Conservation (phyloP, 2,113 vertebrate genomes). For the Pleuronectes platessa region DNA sequence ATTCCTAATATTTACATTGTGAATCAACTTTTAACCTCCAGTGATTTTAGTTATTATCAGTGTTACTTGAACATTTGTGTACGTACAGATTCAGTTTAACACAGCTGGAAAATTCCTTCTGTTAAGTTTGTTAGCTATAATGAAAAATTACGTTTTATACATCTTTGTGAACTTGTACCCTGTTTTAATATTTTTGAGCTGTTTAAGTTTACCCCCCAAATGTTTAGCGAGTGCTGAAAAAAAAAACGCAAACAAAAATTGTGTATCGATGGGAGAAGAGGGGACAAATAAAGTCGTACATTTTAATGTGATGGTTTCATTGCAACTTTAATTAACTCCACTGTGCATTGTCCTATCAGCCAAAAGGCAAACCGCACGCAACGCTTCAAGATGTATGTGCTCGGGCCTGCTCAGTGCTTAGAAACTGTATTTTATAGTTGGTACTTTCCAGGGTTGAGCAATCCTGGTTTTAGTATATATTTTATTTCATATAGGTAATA, state of each 20-base stretch:
- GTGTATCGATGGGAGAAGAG: slow-evolving; percentile 86
- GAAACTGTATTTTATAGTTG: no score
- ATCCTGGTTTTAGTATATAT: no score
- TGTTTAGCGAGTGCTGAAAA: slow-evolving; percentile 80
- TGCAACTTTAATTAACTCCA: no score
- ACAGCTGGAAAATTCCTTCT: slow-evolving; percentile 26
- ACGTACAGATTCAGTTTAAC: slow-evolving; percentile 61
- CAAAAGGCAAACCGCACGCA: no score
- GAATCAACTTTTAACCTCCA: slow-evolving; percentile 68
- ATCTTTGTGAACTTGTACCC: slow-evolving; percentile 61
- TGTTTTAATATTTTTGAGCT: slow-evolving; percentile 77
- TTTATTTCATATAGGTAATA: no score
- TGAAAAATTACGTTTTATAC: slow-evolving; percentile 50
- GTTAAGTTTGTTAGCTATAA: slow-evolving; percentile 46
- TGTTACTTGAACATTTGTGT: slow-evolving; percentile 67
- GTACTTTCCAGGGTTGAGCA: no score
- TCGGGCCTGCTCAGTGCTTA: no score
- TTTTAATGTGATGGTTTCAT: slow-evolving; percentile 65
- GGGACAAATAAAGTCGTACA: slow-evolving; percentile 85
- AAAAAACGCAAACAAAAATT: slow-evolving; percentile 20
- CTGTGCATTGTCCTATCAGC: no score
- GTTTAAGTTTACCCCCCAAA: slow-evolving; percentile 74
- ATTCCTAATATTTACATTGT: slow-evolving; percentile 42
- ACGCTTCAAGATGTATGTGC: no score
- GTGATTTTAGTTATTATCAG: slow-evolving; percentile 60